A percentile compares a stretch with the other conserved stretches of the same genome.
These are phyloP conservation scores for Emydura subglobosa DNA, from an alignment of 2,113 vertebrate genomes.

Conservation along the genomic window DNA sequence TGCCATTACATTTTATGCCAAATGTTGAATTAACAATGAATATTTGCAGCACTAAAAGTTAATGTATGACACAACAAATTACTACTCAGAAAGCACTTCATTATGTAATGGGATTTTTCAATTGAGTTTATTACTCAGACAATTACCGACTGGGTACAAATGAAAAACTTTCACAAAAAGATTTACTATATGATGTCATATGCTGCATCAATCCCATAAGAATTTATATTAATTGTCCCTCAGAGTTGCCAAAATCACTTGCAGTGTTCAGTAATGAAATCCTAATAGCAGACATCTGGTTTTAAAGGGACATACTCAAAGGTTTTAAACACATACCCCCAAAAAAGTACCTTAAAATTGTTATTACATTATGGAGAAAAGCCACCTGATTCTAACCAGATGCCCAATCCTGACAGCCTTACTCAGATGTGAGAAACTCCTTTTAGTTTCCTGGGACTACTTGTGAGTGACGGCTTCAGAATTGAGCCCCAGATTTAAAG, in stretches of 20 bases:
- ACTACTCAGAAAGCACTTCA: slow-evolving; percentile 55
- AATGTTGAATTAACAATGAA: slow-evolving; percentile 22
- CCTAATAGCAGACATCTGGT: slow-evolving; percentile 69
- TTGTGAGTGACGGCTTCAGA: neutral
- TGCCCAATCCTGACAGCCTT: neutral
- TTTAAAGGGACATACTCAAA: neutral
- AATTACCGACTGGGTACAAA: slow-evolving; percentile 67
- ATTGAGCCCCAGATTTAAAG: neutral
- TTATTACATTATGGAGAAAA: neutral
- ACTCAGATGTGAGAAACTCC: neutral
- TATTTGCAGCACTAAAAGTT: slow-evolving; percentile 60
- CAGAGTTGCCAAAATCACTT: slow-evolving; percentile 61
- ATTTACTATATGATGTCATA: slow-evolving; percentile 75
- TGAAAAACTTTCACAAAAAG: slow-evolving; percentile 71
- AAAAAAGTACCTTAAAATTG: neutral
- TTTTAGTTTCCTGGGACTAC: neutral
- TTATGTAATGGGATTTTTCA: slow-evolving; percentile 72
- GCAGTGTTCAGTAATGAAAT: slow-evolving; percentile 64
- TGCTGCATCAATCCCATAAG: slow-evolving; percentile 48
- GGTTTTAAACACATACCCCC: neutral
- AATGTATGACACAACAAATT: slow-evolving; percentile 48
- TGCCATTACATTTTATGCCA: slow-evolving; percentile 39
- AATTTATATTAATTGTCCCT: slow-evolving; percentile 76
- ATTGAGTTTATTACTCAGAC: slow-evolving; percentile 68
- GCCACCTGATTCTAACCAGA: neutral